A percentile compares a stretch with the other conserved stretches of the same genome.
Evolutionary conservation across 2,113 vertebrate species (phyloP).

Genomic region (Kryptolebias marmoratus): DNA sequence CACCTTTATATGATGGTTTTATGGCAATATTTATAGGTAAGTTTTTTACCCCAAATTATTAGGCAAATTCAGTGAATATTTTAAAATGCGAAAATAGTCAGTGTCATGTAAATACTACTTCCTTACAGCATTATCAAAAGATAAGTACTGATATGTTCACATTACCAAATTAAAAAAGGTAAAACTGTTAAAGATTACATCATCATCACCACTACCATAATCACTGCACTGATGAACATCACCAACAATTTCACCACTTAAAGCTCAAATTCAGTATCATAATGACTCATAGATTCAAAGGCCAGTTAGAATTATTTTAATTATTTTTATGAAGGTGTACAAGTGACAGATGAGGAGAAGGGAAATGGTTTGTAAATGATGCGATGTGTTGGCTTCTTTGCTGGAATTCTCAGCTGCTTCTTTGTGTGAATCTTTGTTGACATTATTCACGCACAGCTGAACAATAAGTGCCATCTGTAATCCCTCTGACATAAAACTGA

Average conservation of each 20-base stretch:
- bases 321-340: not conserved
- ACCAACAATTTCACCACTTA: conserved; percentile 29
- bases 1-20: no score
- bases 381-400: conserved; percentile 63
- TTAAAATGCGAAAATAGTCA: no score
- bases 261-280: conserved; percentile 24
- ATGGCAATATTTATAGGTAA: no score
- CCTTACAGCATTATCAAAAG: no score
- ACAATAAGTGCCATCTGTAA: conserved; percentile 61
- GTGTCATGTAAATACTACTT: no score
- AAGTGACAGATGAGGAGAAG: conserved; percentile 45
- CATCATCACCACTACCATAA: conserved; percentile 44
- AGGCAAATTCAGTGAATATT: no score
- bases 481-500: conserved; percentile 65
- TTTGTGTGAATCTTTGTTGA: conserved; percentile 44
- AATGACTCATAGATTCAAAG: conserved; percentile 45
- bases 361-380: conserved; percentile 49
- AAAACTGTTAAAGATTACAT: conserved; percentile 10
- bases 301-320: conserved; percentile 57
- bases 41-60: no score
- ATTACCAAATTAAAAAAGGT: not conserved
- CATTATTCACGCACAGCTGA: conserved; percentile 64
- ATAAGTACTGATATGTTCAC: no score
- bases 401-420: conserved; percentile 60
- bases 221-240: conserved; percentile 33